Base-by-base conservation (phyloP, 2,888 invertebrate genomes). In the Yponomeuta evonymella region DNA sequence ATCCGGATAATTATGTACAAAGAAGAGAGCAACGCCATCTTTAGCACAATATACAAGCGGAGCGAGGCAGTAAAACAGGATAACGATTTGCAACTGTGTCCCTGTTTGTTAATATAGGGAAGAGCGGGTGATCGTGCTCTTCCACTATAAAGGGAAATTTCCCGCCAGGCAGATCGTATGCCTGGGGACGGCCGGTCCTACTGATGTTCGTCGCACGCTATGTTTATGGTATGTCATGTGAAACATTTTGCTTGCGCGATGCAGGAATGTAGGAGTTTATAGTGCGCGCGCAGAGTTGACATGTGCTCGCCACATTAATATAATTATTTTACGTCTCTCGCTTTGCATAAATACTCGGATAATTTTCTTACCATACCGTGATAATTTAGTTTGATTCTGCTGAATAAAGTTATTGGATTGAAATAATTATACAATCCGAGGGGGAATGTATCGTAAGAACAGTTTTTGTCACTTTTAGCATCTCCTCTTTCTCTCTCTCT, bases 1-100 rank as follows among this genome's bases (percentile, higher is more conserved):
- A 62, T 11, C 48, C 70, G 48, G 11, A 9, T 65, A 65, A 65
- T 70, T 65, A 70, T 65, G 29, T 33, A 70, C 51, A 58, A 10
- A 64, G 70, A 51, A 23, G 63, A 70, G 70, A 70, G 64, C 48
- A 70, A 70, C 23, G 43, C 64, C 51, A 58, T 48, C 48, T n/a
- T 70, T 64, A 65, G 65, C 70, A 70, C 63, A 70, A 48, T 23
- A 23, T 30, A n/a, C 70, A 33, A 70, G 70, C 62, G 62, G 70
- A 63, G 15, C 51, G 51, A 58, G 51, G 51, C 4, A 15, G 51
- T 58, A 63, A 23, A 70, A 70, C 70, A 70, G 70, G 68, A 69
- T 33, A 11, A 51, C 29, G 33, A 51, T 51, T 23, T 51, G 48
- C 48, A 51, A 69, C n/a, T 63, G 62, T 33, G 68, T n/a, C 51